Conservation (phyloP, 2,113 vertebrate species). For the Orthochromis malagaraziensis region DNA sequence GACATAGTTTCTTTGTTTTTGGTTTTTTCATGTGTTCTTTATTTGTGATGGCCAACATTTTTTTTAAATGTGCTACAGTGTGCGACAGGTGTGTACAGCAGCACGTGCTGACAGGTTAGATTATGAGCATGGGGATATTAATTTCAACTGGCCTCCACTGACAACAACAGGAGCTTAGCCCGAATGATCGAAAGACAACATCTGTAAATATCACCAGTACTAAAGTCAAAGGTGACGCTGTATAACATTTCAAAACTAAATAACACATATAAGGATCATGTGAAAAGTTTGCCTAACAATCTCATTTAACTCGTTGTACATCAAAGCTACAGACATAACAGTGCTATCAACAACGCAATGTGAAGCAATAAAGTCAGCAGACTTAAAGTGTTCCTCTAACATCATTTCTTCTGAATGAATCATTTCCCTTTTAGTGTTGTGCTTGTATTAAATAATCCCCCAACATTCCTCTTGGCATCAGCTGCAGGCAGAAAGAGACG, state of each 20-base stretch:
- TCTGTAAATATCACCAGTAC: not conserved
- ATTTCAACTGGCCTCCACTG: not conserved
- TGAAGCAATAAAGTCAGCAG: constrained; percentile 3
- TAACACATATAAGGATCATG: not conserved
- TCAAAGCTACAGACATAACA: not conserved
- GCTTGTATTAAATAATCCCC: constrained; percentile 30
- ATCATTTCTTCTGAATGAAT: constrained; percentile 37
- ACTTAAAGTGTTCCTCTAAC: constrained; percentile 54
- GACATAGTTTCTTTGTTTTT: not conserved
- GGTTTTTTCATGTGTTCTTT: not conserved
- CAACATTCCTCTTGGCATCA: constrained; percentile 25
- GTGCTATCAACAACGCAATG: not conserved
- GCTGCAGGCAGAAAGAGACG: constrained; percentile 3
- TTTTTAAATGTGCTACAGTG: rapidly evolving
- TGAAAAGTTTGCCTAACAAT: not conserved
- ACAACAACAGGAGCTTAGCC: not conserved
- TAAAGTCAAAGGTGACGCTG: not conserved
- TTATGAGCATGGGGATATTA: not conserved
- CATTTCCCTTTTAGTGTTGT: constrained; percentile 6
- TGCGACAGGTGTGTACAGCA: not conserved
- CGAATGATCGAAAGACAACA: not conserved
- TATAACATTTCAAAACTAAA: not conserved
- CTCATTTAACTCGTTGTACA: not conserved
- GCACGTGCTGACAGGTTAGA: not conserved
- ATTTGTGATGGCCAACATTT: not conserved